Conservation (phyloP, 2,113 vertebrate species). For the Arizona elegans region DNA sequence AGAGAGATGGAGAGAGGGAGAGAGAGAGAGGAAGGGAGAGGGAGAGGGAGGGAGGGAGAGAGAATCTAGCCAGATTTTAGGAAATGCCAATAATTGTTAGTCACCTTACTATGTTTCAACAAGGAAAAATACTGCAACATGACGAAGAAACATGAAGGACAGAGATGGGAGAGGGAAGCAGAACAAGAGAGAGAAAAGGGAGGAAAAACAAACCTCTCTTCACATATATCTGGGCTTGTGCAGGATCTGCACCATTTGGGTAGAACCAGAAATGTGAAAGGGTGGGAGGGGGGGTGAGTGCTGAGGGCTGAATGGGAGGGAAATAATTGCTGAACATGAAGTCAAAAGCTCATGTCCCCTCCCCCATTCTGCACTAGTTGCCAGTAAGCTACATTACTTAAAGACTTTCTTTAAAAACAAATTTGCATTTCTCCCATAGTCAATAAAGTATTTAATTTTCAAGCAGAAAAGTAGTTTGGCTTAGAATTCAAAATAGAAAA, state of each 20-base stretch:
- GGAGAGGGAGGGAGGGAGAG: no score
- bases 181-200: not conserved
- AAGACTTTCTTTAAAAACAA: not conserved
- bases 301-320: not conserved
- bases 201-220: not conserved
- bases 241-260: not conserved
- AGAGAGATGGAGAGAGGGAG: no score
- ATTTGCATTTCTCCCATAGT: not conserved
- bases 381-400: not conserved
- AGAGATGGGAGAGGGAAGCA: not conserved
- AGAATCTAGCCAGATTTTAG: not conserved
- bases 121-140: not conserved
- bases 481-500: not conserved
- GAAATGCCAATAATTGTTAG: not conserved
- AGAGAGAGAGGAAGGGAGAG: no score
- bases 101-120: not conserved
- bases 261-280: not conserved
- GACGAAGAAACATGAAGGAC: not conserved
- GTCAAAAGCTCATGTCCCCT: not conserved
- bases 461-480: not conserved
- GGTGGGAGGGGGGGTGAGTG: not conserved
- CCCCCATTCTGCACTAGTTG: not conserved
- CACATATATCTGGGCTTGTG: not conserved
- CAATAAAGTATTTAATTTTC: not conserved
- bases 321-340: not conserved